Evolutionary conservation across 1,140 invertebrate genomes (phyloP), one percentile per base, ranked within the genome.

Genomic region (Lepidostoma basale): DNA sequence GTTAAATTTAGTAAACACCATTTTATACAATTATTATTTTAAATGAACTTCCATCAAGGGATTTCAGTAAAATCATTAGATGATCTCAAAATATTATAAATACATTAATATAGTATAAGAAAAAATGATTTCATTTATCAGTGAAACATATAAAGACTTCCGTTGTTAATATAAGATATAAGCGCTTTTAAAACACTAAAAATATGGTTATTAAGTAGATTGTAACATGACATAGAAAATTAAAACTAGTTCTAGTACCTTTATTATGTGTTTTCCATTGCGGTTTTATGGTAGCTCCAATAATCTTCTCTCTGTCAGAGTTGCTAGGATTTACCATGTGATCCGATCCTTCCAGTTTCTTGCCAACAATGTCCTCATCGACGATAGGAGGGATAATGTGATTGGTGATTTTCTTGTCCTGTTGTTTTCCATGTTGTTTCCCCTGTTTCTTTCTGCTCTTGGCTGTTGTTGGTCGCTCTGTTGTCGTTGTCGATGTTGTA

Each of bases 321-420:
- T 33, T 20, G 28, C 25, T 23, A 3, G 36, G 44, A 22, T 70
- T 28, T 2, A 52, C 14, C 30, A 33, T n/a, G 26, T 33, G 44
- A 20, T 71, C 69, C 12, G 44, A 22, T 23, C 56, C 69, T 23
- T 59, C 69, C 6, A 64, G 14, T 26, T 71, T 71, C 39, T 49
- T 62, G 4, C 40, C 59, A 1, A 49, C 6, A 5, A 67, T 54
- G 9, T 70, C 69, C 3, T 59, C 54, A n/a, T 59, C 54, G 3
- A 39, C 33, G 2, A 59, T 40, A 5, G 69, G 69, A 5, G 65
- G 47, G 8, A 67, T 26, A 18, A 72, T 72, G 45, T 72, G 70
- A 33, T 72, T 72, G 26, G 52, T 72, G 1, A 62, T 26, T 30
- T 72, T 72, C 28, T 72, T 72, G 44, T 68, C 70, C 6, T 52